Base-by-base conservation (phyloP, 2,113 vertebrate genomes). In the Bombycilla garrulus region DNA sequence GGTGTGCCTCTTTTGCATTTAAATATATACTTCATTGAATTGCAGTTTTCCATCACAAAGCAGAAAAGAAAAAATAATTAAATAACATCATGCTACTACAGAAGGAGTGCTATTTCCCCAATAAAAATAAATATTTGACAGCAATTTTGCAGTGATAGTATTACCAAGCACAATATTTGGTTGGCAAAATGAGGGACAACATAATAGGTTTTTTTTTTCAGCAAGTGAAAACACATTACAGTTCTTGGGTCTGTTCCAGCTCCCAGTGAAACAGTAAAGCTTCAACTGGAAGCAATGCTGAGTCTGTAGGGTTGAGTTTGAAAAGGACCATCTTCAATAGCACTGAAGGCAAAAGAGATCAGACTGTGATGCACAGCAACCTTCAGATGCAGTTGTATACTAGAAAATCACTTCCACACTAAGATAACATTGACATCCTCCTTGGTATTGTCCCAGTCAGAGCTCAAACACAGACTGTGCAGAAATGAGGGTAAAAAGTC, bases 11-110 rank as follows among this genome's bases (percentile, higher is more conserved):
- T 95, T 96, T 97, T 96, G 94, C 92, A 96, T 96, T 97, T 96
- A 97, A 97, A 96, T 96, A 96, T 96, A 96, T 96, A 86, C 93
- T 97, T 91, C 87, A 93, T 90, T 97, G 96, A 95, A 94, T 81
- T 96, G 79, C 85, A 88, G 74, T 86, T 96, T 97, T 92, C 88
- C 80, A 53, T 95, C 53, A 86, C 44, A 90, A 95, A 95, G 67
- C 56, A 94, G 85, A 88, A 94, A 93, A 95, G 91, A 94, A 95
- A 96, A 96, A 96, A 96, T 96, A 96, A 96, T 96, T 96, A 95
- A 97, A 93, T 95, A 95, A 88, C 85, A 96, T 92, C 94, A 42
- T 71, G 47, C 67, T 93, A 44, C 84, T 86, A 66, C 56, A 88
- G 69, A 83, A 83, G 29, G 67, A 64, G 76, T 67, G 48, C 56